phyloP scores from a whole-genome alignment of 2,113 vertebrate genomes.

The Fregata magnificens region DNA sequence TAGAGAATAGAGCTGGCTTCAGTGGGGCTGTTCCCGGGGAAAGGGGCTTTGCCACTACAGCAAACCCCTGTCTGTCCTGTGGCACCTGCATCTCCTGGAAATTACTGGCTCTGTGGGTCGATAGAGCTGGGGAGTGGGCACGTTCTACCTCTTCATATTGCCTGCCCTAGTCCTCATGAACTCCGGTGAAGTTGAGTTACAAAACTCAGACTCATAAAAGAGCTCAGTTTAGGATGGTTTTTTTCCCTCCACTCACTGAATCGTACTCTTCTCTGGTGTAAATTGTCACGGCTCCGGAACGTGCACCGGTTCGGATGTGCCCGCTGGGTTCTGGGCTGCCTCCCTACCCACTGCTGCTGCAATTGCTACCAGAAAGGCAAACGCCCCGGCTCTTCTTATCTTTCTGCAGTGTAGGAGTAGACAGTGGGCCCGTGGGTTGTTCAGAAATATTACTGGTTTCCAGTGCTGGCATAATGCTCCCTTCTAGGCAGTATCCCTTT shows the following conservation, averaged over 20 bases:
- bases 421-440: neutral
- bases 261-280: neutral
- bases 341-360: neutral
- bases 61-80: neutral
- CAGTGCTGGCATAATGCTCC: conserved; percentile 24
- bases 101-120: neutral
- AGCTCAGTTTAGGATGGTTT: neutral
- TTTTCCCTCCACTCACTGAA: neutral
- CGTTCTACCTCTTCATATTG: accelerated
- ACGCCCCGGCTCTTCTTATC: neutral
- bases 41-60: neutral
- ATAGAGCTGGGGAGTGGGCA: neutral
- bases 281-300: neutral
- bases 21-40: neutral
- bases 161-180: neutral
- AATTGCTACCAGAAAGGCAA: neutral
- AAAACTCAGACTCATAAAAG: neutral
- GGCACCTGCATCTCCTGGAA: neutral
- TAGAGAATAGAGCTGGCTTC: neutral
- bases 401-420: neutral
- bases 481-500: conserved; percentile 48
- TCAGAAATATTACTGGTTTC: conserved; percentile 46
- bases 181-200: neutral
- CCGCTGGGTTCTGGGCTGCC: neutral
- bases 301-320: neutral